Evolutionary conservation across 2,113 vertebrate genomes (phyloP).

Genomic region (Anthoscopus minutus): DNA sequence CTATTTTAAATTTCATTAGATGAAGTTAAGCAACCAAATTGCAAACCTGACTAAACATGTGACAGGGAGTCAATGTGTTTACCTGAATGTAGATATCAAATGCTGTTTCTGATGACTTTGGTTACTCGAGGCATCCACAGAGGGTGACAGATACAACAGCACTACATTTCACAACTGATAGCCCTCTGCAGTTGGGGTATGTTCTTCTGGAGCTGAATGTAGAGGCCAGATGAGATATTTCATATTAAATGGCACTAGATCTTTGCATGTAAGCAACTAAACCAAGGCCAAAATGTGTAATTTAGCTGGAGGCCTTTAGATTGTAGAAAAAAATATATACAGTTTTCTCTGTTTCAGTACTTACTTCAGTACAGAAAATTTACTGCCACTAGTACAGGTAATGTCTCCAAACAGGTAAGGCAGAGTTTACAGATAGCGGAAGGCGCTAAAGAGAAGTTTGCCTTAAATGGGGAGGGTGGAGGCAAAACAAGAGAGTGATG

Average conservation of each 20-base stretch:
- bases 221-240: background rate
- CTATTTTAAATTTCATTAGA: background rate
- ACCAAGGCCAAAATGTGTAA: background rate
- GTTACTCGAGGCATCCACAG: background rate
- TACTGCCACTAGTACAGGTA: background rate
- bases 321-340: background rate
- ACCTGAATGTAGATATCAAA: background rate
- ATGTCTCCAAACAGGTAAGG: background rate
- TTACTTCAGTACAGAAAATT: background rate
- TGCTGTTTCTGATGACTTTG: background rate
- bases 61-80: background rate
- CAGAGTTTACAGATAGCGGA: background rate
- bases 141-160: background rate
- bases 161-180: background rate
- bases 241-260: background rate
- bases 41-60: background rate
- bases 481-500: background rate
- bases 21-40: background rate
- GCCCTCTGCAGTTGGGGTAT: background rate
- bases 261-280: background rate
- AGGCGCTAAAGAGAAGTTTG: background rate
- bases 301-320: background rate
- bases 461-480: background rate
- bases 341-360: background rate
- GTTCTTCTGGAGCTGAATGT: background rate